A percentile compares a stretch with the other conserved stretches of the same genome.
Conservation (phyloP, 2,888 invertebrate species). For the Rhaphigaster nebulosa region DNA sequence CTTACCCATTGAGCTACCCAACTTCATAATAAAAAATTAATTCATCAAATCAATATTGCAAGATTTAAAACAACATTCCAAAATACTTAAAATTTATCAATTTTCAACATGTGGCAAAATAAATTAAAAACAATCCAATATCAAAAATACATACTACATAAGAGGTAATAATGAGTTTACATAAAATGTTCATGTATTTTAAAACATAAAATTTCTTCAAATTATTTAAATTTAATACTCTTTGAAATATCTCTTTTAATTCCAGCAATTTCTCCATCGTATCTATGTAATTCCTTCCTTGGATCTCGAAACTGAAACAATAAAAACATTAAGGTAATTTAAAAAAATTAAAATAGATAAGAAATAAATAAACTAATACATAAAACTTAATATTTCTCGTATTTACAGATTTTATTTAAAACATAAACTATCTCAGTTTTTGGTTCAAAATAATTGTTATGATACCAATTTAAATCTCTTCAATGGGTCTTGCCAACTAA, state of each 20-base stretch:
- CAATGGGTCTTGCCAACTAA: too few species aligned
- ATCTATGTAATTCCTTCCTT: slow-evolving; percentile 83
- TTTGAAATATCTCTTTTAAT: slow-evolving; percentile 91
- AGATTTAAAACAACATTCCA: too few species aligned
- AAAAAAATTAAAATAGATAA: neutral
- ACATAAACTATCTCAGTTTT: too few species aligned
- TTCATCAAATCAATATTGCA: too few species aligned
- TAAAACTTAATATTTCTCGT: neutral
- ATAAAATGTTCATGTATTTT: neutral
- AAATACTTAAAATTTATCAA: too few species aligned
- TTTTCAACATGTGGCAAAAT: too few species aligned
- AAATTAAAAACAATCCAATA: slow-evolving; percentile 2
- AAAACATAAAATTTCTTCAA: neutral
- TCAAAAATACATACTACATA: slow-evolving; percentile 1
- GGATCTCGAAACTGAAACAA: slow-evolving; percentile 78
- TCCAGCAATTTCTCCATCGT: slow-evolving; percentile 94
- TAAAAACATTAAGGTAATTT: neutral
- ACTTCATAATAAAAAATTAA: too few species aligned
- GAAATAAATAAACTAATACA: neutral
- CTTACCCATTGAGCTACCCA: too few species aligned
- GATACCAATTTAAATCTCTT: too few species aligned
- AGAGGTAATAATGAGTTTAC: neutral
- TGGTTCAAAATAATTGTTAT: too few species aligned
- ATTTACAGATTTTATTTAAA: too few species aligned
- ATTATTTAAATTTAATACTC: slow-evolving; percentile 87